Conservation (phyloP, 2,113 vertebrate genomes). For the Eudyptes chrysolophus region DNA sequence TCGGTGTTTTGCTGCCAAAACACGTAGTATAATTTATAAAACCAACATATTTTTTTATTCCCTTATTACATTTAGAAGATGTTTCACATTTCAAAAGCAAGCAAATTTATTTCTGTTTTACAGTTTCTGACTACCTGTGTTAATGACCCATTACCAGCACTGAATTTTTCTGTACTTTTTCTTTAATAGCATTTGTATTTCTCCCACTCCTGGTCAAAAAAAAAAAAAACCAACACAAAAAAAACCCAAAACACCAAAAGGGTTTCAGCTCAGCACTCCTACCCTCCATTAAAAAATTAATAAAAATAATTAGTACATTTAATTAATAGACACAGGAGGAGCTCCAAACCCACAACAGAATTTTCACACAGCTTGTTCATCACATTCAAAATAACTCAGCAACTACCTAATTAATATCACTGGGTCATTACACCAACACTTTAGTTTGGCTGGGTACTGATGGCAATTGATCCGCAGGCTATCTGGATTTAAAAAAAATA, state of each 20-base stretch:
- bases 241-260: not conserved
- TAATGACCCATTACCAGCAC: not conserved
- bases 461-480: not conserved
- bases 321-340: conserved; percentile 71
- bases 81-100: not conserved
- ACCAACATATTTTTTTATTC: not conserved
- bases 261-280: conserved; percentile 32
- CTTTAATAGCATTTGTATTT: not conserved
- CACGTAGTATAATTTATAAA: not conserved
- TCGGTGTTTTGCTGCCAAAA: not conserved
- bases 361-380: conserved; percentile 58
- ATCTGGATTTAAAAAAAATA: not conserved
- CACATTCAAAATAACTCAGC: conserved; percentile 66
- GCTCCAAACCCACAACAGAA: conserved; percentile 47
- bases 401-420: conserved; percentile 67
- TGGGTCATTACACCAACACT: conserved; percentile 48
- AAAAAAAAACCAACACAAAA: not conserved
- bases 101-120: not conserved
- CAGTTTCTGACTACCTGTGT: not conserved
- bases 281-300: conserved; percentile 61
- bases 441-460: conserved; percentile 25
- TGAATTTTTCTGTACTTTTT: not conserved
- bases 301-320: conserved; percentile 67
- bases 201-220: not conserved
- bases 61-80: not conserved